phyloP scores from a whole-genome alignment of 2,113 vertebrate genomes.

The Poecilia latipinna region DNA sequence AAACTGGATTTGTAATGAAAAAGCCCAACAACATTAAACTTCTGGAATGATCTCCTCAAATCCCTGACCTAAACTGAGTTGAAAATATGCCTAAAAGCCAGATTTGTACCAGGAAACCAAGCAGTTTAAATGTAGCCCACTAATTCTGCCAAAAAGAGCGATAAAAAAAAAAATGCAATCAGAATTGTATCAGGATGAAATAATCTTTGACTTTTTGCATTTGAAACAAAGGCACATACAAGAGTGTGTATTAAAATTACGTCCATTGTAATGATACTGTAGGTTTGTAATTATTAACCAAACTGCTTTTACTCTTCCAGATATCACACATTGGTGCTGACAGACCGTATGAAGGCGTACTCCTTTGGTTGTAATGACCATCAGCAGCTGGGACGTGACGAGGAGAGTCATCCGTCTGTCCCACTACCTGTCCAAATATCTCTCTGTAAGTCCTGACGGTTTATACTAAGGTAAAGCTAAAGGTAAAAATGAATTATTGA shows the following conservation, averaged over 20 bases:
- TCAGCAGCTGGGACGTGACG: slow-evolving; percentile 65
- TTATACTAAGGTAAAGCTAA: neutral
- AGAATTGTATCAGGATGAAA: neutral
- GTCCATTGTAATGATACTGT: neutral
- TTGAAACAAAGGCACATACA: neutral
- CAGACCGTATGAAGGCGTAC: slow-evolving; percentile 47
- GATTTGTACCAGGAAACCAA: neutral
- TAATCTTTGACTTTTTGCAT: neutral
- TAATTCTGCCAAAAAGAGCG: neutral
- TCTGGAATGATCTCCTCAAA: neutral
- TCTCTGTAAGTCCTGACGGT: slow-evolving; percentile 21
- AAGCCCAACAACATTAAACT: neutral
- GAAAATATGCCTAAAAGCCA: neutral
- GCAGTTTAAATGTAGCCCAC: neutral
- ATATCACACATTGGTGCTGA: slow-evolving; percentile 66
- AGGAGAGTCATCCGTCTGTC: slow-evolving; percentile 36
- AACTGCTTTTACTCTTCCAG: slow-evolving; percentile 30
- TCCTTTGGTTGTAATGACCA: slow-evolving; percentile 66
- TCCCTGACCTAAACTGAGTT: neutral
- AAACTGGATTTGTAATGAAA: neutral
- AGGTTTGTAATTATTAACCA: neutral
- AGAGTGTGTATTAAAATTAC: neutral
- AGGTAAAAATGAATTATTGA: neutral
- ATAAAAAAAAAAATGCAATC: neutral
- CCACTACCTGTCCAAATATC: slow-evolving; percentile 58